Conservation (phyloP, 2,113 vertebrate genomes). For the Okapia johnstoni region DNA sequence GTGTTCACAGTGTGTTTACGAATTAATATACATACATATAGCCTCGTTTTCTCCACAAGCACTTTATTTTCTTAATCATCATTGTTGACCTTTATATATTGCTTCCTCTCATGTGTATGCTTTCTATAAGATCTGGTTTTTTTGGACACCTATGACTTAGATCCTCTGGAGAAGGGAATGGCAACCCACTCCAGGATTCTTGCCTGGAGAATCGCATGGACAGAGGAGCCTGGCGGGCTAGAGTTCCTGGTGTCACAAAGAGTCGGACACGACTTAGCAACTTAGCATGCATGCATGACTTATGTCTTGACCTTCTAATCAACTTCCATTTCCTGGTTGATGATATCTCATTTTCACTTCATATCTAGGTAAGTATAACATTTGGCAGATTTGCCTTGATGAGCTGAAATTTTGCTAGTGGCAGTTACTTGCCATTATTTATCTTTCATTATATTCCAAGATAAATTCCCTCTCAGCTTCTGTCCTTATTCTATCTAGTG, state of each 20-base stretch:
- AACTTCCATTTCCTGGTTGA: not conserved
- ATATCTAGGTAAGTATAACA: not conserved
- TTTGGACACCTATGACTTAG: not conserved
- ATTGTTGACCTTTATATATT: not conserved
- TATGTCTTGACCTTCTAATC: not conserved
- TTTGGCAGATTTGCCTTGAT: not conserved
- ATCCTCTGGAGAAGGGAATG: not conserved
- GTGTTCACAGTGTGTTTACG: not conserved
- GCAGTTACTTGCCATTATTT: not conserved
- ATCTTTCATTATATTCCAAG: not conserved
- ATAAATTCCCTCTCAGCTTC: not conserved
- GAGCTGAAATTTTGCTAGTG: not conserved
- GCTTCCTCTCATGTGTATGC: not conserved
- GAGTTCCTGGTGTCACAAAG: not conserved
- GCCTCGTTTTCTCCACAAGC: not conserved
- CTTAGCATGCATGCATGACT: not conserved
- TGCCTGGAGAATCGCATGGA: not conserved
- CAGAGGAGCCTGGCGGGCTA: not conserved
- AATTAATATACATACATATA: not conserved
- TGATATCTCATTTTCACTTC: not conserved
- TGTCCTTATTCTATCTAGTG: not conserved
- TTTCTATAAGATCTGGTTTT: not conserved
- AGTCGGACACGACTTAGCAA: accelerated
- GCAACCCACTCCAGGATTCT: not conserved
- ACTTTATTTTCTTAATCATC: not conserved